Evolutionary conservation across 1,140 invertebrate species (phyloP).

Genomic region (Drosophila erecta): DNA sequence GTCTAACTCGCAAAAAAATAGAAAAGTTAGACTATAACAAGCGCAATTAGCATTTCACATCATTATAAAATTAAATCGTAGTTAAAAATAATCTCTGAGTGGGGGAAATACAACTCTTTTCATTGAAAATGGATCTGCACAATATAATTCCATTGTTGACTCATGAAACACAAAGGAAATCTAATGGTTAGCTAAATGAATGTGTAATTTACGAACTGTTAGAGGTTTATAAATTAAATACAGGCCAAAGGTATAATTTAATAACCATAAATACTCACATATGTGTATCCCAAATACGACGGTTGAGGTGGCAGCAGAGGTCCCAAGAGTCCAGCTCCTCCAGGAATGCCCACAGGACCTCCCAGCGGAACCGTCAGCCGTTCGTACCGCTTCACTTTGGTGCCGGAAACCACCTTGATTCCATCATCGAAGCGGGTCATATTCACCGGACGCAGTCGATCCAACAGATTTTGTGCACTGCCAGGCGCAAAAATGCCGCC

Average conservation of each 20-base stretch:
- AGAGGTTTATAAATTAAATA: neutral
- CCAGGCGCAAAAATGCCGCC: slow-evolving; percentile 58
- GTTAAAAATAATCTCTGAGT: neutral
- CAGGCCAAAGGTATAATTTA: too few relatives aligned
- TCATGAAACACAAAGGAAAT: slow-evolving; percentile 14
- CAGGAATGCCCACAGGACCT: slow-evolving; percentile 51
- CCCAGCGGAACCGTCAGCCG: slow-evolving; percentile 68
- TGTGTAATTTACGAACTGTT: slow-evolving; percentile 7
- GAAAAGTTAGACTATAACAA: neutral
- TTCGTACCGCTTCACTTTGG: slow-evolving; percentile 80
- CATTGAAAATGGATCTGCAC: neutral
- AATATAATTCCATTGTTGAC: neutral
- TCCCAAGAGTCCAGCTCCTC: slow-evolving; percentile 53
- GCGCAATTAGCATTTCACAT: neutral
- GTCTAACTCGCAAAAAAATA: neutral
- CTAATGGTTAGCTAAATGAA: neutral
- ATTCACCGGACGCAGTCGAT: slow-evolving; percentile 64
- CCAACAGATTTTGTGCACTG: slow-evolving; percentile 70
- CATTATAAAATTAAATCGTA: slow-evolving; percentile 16
- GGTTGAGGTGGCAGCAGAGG: slow-evolving; percentile 61
- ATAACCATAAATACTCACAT: slow-evolving; percentile 45
- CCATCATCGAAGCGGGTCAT: slow-evolving; percentile 60
- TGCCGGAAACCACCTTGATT: slow-evolving; percentile 78
- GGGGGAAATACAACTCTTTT: neutral
- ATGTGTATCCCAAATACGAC: slow-evolving; percentile 59